Evolutionary conservation across 23 tunicate genomes (phyloP).

Genomic region (Halocynthia aurantium): DNA sequence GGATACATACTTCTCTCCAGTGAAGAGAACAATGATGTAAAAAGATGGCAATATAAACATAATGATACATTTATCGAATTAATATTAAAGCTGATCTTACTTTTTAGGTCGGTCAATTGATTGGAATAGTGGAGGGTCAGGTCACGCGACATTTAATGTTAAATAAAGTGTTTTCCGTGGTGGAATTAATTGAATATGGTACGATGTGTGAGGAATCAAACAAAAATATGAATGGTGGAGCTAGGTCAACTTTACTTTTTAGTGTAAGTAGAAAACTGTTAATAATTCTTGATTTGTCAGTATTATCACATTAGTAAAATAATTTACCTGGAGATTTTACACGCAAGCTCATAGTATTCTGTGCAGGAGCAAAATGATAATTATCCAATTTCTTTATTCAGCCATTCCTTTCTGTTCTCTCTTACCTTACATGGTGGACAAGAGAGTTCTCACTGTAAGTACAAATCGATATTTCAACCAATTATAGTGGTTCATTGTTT

Average conservation of each 20-base stretch:
- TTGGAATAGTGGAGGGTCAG: conserved; percentile 39
- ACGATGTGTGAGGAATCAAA: conserved; percentile 32
- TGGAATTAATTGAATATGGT: conserved; percentile 15
- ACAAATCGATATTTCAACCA: background rate
- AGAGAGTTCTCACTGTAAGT: conserved; percentile 35
- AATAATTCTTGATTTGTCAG: background rate
- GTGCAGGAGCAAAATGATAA: background rate
- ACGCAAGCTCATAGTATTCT: background rate
- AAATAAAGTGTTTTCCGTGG: conserved; percentile 17
- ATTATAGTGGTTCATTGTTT: background rate
- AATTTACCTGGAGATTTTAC: background rate
- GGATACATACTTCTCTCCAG: conserved; percentile 35
- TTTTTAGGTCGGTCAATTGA: conserved; percentile 33
- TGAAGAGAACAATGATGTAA: conserved; percentile 30
- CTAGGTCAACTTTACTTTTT: background rate
- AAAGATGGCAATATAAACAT: background rate
- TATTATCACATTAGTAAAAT: no score
- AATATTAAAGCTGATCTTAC: background rate
- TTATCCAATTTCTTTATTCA: conserved; percentile 20
- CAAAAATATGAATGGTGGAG: background rate
- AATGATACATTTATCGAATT: background rate
- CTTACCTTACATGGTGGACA: conserved; percentile 36
- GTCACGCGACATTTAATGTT: conserved; percentile 28
- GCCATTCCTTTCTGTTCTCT: conserved; percentile 35
- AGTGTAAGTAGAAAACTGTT: conserved; percentile 8